These are phyloP conservation scores for Enteromius argenteus DNA, from an alignment of 2,797 vertebrate genomes.

Conservation along the genomic window DNA sequence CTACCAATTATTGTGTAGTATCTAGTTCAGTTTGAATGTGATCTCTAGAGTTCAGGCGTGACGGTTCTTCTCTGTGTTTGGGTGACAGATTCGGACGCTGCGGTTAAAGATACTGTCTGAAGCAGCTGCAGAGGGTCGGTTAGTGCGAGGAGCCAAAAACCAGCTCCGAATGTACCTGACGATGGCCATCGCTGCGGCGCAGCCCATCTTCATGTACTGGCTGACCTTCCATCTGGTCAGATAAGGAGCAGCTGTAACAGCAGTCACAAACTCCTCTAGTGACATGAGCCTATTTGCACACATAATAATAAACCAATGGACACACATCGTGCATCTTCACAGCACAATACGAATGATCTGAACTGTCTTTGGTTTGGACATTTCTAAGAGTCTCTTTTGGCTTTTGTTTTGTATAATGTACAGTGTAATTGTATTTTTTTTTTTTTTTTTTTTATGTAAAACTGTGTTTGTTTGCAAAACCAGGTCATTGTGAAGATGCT, in stretches of 20 bases:
- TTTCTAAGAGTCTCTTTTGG: constrained; percentile 62
- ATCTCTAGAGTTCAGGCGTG: not conserved
- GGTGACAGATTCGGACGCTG: constrained; percentile 85
- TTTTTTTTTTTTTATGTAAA: constrained; percentile 55
- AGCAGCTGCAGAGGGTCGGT: constrained; percentile 85
- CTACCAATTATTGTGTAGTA: too few relatives aligned
- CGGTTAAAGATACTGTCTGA: constrained; percentile 91
- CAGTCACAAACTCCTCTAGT: constrained; percentile 16
- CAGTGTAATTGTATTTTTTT: constrained; percentile 69
- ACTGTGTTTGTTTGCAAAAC: constrained; percentile 26
- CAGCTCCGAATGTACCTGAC: constrained; percentile 95
- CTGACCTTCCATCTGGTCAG: constrained; percentile 91
- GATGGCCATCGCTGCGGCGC: constrained; percentile 88
- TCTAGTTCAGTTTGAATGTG: not conserved
- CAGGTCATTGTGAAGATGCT: not conserved
- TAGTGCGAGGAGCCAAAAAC: constrained; percentile 86
- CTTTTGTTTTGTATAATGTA: constrained; percentile 68
- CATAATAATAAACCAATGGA: constrained; percentile 51
- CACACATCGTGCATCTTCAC: constrained; percentile 53
- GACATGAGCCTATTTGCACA: constrained; percentile 42
- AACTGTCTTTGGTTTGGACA: constrained; percentile 53
- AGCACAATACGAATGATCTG: constrained; percentile 58
- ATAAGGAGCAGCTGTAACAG: constrained; percentile 65
- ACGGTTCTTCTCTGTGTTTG: not conserved
- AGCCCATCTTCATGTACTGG: constrained; percentile 95